phyloP scores from a whole-genome alignment of 2,888 invertebrate species.

The Pecten maximus region DNA sequence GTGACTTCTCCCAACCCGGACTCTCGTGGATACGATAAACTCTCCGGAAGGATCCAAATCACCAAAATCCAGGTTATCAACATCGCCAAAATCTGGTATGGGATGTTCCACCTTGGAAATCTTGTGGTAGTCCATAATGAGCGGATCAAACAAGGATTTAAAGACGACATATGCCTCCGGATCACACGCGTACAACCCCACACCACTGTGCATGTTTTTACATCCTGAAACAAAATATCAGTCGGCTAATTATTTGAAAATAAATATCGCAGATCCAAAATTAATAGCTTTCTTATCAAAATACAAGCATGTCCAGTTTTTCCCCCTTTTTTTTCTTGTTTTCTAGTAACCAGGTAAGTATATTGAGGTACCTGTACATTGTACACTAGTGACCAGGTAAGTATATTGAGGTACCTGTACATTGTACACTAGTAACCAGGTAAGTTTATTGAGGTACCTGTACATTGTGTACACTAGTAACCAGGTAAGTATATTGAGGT shows the following conservation, averaged over 20 bases:
- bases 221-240: conserved; percentile 64
- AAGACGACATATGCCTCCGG: conserved; percentile 97
- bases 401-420: too few species aligned
- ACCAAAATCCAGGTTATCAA: conserved; percentile 88
- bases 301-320: too few species aligned
- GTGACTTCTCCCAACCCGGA: conserved; percentile 78
- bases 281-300: too few species aligned
- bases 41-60: conserved; percentile 92
- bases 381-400: background rate
- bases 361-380: background rate
- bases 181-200: conserved; percentile 97
- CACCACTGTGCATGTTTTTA: conserved; percentile 66
- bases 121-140: conserved; percentile 87
- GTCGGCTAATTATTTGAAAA: too few species aligned
- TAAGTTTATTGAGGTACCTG: too few species aligned
- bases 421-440: too few species aligned
- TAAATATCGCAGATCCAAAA: too few species aligned
- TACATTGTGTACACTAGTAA: too few species aligned
- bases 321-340: too few species aligned
- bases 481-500: too few species aligned
- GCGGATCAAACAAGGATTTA: conserved; percentile 96
- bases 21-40: conserved; percentile 87
- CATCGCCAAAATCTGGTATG: conserved; percentile 86
- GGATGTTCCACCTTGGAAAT: conserved; percentile 59
- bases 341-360: conserved; percentile 4